Evolutionary conservation across 2,797 vertebrate genomes (phyloP).

Genomic region (Gorsachius magnificus): DNA sequence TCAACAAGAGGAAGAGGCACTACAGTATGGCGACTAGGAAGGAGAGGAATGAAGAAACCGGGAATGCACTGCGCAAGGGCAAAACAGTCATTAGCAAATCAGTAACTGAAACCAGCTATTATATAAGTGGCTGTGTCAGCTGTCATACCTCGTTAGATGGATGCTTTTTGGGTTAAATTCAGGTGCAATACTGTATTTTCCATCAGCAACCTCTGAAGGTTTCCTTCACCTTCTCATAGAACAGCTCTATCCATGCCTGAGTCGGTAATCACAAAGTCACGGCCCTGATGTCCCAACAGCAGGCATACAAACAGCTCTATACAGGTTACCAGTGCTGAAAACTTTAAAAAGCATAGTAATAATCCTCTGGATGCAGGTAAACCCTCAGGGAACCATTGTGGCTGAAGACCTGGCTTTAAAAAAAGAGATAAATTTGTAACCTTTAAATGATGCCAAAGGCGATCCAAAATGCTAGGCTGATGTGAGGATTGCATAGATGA

Average conservation of each 20-base stretch:
- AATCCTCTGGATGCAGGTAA: neutral
- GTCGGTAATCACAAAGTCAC: neutral
- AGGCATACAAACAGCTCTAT: neutral
- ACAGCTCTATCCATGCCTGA: neutral
- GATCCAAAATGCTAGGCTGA: fast-evolving
- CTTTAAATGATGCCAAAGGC: neutral
- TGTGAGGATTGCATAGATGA: too few relatives aligned
- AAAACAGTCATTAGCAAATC: slow-evolving; percentile 56
- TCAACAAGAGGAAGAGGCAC: slow-evolving; percentile 18
- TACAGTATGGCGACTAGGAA: neutral
- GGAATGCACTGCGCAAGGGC: slow-evolving; percentile 28
- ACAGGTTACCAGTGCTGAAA: neutral
- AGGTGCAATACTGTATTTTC: neutral
- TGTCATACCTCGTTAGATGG: neutral
- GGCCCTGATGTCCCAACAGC: neutral
- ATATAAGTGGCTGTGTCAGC: slow-evolving; percentile 1
- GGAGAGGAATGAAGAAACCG: slow-evolving; percentile 53
- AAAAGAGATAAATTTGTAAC: neutral
- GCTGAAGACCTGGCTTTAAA: neutral
- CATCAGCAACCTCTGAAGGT: neutral
- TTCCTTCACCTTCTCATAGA: neutral
- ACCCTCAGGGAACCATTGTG: neutral
- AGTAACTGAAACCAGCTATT: slow-evolving; percentile 35
- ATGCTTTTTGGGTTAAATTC: neutral
- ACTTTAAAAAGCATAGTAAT: neutral